Conservation (phyloP, 2,113 vertebrate genomes). For the Equus przewalskii region DNA sequence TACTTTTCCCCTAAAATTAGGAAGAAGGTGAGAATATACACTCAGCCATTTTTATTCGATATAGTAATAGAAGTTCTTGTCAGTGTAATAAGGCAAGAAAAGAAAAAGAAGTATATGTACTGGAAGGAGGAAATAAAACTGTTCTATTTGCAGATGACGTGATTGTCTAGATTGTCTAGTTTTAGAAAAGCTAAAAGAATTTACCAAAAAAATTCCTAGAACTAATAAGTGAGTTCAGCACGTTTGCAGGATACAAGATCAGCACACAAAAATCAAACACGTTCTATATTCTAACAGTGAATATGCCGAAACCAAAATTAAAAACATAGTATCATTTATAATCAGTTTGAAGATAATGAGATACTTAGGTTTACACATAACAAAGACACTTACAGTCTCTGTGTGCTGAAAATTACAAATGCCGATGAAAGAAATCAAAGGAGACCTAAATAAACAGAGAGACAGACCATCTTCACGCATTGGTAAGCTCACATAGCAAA, state of each 20-base stretch:
- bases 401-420: background rate
- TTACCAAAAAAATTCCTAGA: background rate
- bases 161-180: background rate
- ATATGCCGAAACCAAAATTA: background rate
- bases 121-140: background rate
- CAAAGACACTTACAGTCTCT: background rate
- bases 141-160: background rate
- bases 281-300: background rate
- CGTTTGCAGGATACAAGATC: background rate
- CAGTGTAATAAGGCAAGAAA: background rate
- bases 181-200: background rate
- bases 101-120: background rate
- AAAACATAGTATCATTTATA: background rate
- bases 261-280: background rate
- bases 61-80: background rate
- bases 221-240: background rate
- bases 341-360: background rate
- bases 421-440: background rate
- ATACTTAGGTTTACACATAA: background rate
- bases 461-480: background rate
- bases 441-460: background rate
- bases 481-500: background rate
- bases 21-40: background rate
- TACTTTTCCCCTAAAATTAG: background rate
- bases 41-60: background rate